These are phyloP conservation scores for Drosophila imparisetae DNA, from an alignment of 2,888 invertebrate species.

Conservation along the genomic window DNA sequence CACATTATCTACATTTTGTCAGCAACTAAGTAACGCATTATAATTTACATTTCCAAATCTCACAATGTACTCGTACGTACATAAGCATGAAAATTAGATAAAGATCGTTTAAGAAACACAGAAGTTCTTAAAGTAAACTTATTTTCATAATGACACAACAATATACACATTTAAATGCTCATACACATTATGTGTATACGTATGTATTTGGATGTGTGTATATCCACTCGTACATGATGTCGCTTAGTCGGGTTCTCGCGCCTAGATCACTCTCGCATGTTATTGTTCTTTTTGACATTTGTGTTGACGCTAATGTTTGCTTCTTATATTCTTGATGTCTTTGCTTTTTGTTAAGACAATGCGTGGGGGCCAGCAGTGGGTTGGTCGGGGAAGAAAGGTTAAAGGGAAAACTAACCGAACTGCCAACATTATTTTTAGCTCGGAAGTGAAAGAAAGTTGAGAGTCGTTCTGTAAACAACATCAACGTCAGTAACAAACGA, in stretches of 20 bases:
- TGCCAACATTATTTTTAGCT: conserved; percentile 27
- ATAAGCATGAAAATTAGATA: background rate
- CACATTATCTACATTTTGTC: background rate
- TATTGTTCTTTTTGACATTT: conserved; percentile 1
- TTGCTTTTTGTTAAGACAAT: conserved; percentile 12
- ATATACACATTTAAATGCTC: background rate
- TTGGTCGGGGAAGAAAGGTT: background rate
- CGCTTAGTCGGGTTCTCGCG: no score
- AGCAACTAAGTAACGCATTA: background rate
- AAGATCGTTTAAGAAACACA: background rate
- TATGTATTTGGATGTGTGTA: background rate
- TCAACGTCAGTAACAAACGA: background rate
- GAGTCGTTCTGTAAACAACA: conserved; percentile 28
- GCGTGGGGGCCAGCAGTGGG: background rate
- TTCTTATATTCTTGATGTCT: conserved; percentile 2
- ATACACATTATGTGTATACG: background rate
- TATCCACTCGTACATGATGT: background rate
- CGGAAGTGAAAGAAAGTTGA: conserved; percentile 8
- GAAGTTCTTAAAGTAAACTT: background rate
- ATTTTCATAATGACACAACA: background rate
- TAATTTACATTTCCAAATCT: background rate
- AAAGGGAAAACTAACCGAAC: background rate
- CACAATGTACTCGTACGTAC: background rate
- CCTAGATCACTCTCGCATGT: background rate
- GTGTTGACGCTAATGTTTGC: background rate